These are phyloP conservation scores for Aphidius ervi DNA, from an alignment of 1,140 invertebrate species.

Conservation along the genomic window DNA sequence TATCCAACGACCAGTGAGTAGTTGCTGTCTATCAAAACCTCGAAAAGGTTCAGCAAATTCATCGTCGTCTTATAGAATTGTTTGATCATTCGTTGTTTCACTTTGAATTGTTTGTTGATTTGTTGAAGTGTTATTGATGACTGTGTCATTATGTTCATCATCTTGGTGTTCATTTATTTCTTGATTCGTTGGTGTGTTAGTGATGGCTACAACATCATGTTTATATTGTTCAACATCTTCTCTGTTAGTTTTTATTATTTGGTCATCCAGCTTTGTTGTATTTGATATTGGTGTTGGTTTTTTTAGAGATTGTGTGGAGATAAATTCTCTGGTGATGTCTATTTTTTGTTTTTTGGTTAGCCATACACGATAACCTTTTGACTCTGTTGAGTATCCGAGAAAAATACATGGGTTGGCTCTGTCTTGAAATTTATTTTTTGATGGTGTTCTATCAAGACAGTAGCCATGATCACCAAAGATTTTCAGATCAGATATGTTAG, in stretches of 20 bases:
- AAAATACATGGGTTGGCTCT: slow-evolving; percentile 1
- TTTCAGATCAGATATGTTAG: background rate
- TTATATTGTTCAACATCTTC: too few relatives aligned
- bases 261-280: too few relatives aligned
- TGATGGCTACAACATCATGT: too few relatives aligned
- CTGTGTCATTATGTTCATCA: background rate
- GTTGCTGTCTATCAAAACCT: background rate
- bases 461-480: slow-evolving; percentile 5
- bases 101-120: too few relatives aligned
- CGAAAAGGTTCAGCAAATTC: background rate
- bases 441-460: background rate
- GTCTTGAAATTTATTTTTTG: slow-evolving; percentile 8
- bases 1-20: background rate
- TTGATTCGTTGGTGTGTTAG: too few relatives aligned
- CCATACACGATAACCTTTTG: slow-evolving; percentile 10
- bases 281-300: too few relatives aligned
- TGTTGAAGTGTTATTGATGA: too few relatives aligned
- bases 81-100: background rate
- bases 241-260: too few relatives aligned
- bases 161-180: too few relatives aligned
- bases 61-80: background rate
- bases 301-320: background rate
- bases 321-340: background rate
- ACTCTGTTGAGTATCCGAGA: background rate
- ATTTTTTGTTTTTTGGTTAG: background rate